These are phyloP conservation scores for Paracentrotus lividus DNA, from an alignment of 53 echinoderm and acorn worm species.

Conservation along the genomic window DNA sequence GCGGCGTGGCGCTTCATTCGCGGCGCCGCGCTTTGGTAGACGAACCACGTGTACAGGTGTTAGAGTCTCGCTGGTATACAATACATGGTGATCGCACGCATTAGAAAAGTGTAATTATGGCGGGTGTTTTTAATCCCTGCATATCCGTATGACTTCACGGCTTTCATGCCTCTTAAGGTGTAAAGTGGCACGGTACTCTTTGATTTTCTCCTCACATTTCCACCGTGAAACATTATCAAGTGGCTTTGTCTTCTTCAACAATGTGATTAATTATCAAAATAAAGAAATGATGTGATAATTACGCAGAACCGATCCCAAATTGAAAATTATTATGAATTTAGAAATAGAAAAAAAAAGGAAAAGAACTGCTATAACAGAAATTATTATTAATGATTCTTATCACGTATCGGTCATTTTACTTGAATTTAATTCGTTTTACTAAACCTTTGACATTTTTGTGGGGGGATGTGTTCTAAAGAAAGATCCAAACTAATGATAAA, in stretches of 20 bases:
- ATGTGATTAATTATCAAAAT: conserved; percentile 14
- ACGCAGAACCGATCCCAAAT: conserved; percentile 3
- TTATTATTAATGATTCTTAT: too few relatives aligned
- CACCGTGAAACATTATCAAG: conserved; percentile 2
- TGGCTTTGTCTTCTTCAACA: conserved; percentile 1
- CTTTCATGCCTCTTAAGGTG: not conserved
- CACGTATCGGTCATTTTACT: too few relatives aligned
- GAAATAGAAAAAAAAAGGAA: too few relatives aligned
- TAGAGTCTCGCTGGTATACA: conserved; percentile 38
- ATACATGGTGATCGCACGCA: conserved; percentile 25
- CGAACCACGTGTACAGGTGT: conserved; percentile 61
- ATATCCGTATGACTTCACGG: conserved; percentile 22
- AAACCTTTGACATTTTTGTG: too few relatives aligned
- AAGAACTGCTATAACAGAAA: too few relatives aligned
- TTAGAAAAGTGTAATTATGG: conserved; percentile 27
- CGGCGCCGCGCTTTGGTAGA: conserved; percentile 56
- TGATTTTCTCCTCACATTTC: conserved; percentile 20
- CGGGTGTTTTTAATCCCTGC: conserved; percentile 17
- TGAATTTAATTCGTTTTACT: too few relatives aligned
- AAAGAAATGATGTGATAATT: too few relatives aligned
- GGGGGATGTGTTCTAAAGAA: too few relatives aligned
- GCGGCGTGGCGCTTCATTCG: conserved; percentile 13
- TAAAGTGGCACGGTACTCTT: conserved; percentile 39
- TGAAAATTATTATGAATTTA: too few relatives aligned
- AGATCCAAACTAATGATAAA: too few relatives aligned